A percentile compares a stretch with the other conserved stretches of the same genome.
Evolutionary conservation across 1,140 invertebrate species (phyloP).

Genomic region (Hestina assimilis): DNA sequence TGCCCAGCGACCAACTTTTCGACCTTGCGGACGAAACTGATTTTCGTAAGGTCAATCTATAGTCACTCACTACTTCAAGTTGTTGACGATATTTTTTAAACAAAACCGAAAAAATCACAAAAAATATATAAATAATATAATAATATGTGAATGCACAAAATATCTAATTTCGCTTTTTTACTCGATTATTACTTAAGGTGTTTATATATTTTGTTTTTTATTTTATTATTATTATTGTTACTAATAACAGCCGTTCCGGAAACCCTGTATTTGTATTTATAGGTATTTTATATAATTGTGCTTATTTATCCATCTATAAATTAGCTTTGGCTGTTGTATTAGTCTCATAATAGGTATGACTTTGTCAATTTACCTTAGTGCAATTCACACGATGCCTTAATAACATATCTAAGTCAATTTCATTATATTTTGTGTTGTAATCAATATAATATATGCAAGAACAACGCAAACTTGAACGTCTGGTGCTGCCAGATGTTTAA

Average conservation of each 20-base stretch:
- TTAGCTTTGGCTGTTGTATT: constrained; percentile 75
- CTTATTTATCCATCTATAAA: constrained; percentile 63
- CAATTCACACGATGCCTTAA: constrained; percentile 78
- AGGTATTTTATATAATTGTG: constrained; percentile 43
- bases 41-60: constrained; percentile 53
- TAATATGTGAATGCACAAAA: constrained; percentile 66
- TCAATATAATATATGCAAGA: constrained; percentile 20
- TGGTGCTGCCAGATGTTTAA: constrained; percentile 17
- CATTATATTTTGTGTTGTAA: constrained; percentile 57
- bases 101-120: constrained; percentile 60
- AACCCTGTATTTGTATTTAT: constrained; percentile 41
- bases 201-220: constrained; percentile 76
- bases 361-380: constrained; percentile 68
- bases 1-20: constrained; percentile 45
- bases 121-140: constrained; percentile 43
- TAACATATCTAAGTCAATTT: constrained; percentile 78
- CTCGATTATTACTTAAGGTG: constrained; percentile 58
- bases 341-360: constrained; percentile 52
- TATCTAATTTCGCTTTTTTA: constrained; percentile 69
- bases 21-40: constrained; percentile 48
- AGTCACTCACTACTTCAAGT: constrained; percentile 41
- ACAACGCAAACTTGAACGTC: constrained; percentile 3
- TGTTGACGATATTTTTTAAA: constrained; percentile 66
- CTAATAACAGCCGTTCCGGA: constrained; percentile 35
- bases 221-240: constrained; percentile 64